Base-by-base conservation (phyloP, 2,888 invertebrate genomes). In the Eupelmus urozonus region DNA sequence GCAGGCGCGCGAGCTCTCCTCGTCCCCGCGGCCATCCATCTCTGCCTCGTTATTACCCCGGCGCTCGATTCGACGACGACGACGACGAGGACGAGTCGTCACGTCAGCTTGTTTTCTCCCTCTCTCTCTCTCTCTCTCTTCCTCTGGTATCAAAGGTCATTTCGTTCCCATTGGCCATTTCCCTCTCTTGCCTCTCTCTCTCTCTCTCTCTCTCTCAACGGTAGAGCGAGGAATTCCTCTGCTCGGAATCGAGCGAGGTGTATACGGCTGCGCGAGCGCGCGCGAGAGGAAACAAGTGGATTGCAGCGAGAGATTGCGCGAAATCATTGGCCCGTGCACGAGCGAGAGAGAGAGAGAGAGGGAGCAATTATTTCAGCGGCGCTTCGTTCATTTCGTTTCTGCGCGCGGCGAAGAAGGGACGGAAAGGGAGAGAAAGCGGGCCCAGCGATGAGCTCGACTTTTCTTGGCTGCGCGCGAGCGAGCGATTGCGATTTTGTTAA, bases 361-460 rank as follows among this genome's bases (percentile, higher is more conserved):
- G 85, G 84, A 79, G 79, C 79, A 85, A 86, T 86, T 87, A 88
- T 88, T 87, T 76, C 49, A 79, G 65, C 71, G 75, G 75, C 75
- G 75, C 74, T 69, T 55, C 65, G 62, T 65, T 66, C 71, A n/a
- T 71, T 69, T 53, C 29, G 40, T 72, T 66, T 45, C 29, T 40
- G 20, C 11, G n/a, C 5, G 9, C 9, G 29, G 40, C 45, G 71
- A 42, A 51, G 62, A 45, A 53, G 34, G 23, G 9, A 20, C 23
- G 42, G 40, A n/a, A 9, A 62, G 29, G 29, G 49, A 67, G 62
- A 72, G 16, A 70, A 70, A 65, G 62, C 62, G 82, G 59, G 66
- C 62, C 45, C n/a, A n/a, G n/a, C 55, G 51, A 53, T 45, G 72
- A 66, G 62, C 66, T 66, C 55, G 45, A 67, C 66, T 73, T 78